Conservation (phyloP, 2,797 vertebrate genomes). For the Falco cherrug region DNA sequence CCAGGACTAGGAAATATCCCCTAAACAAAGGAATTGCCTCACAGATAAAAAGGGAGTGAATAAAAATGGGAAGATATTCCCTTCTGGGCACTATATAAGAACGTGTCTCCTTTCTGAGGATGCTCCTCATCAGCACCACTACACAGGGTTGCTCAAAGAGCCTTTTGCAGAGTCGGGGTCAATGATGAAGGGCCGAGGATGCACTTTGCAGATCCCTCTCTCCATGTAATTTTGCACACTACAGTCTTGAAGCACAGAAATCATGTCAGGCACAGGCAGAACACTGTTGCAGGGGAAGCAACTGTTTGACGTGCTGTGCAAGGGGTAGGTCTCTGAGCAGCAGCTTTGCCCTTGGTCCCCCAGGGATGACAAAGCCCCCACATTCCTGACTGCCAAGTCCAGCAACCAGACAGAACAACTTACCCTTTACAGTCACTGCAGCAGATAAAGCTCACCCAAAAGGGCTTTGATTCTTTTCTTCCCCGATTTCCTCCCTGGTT, state of each 20-base stretch:
- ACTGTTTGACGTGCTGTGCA: not conserved
- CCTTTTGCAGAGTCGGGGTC: not conserved
- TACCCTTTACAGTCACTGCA: not conserved
- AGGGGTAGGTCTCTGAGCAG: not conserved
- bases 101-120: not conserved
- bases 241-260: not conserved
- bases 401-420: accelerated
- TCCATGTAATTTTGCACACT: not conserved
- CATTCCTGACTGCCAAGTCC: not conserved
- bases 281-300: accelerated
- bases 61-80: not conserved
- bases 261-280: not conserved
- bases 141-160: not conserved
- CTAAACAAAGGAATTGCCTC: not conserved
- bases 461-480: not conserved
- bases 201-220: not conserved
- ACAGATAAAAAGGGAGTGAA: not conserved
- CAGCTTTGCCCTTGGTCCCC: not conserved
- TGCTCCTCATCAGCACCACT: not conserved
- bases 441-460: not conserved
- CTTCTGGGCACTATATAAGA: not conserved
- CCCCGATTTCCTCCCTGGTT: not conserved
- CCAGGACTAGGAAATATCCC: not conserved
- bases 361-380: not conserved
- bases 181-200: not conserved